These are phyloP conservation scores for Apotomis capreana DNA, from an alignment of 2,888 invertebrate genomes.

Conservation along the genomic window DNA sequence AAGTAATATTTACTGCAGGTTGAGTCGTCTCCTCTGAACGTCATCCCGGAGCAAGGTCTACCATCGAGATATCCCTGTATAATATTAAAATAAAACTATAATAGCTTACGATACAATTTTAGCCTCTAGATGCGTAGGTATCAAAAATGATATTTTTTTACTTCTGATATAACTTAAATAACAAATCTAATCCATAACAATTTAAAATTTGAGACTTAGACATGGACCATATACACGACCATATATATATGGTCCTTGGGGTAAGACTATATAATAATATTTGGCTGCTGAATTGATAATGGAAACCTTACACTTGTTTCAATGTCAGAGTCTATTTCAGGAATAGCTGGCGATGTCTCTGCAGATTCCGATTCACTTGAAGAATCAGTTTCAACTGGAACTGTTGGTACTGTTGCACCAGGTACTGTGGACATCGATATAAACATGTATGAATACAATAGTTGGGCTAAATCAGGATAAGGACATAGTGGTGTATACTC, in stretches of 20 bases:
- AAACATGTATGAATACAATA: not conserved
- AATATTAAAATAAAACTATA: not conserved
- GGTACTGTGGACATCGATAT: slow-evolving; percentile 23
- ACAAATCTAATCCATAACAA: not conserved
- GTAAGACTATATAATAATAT: too few relatives aligned
- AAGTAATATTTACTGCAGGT: slow-evolving; percentile 92
- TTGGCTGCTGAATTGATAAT: not conserved
- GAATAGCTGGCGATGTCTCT: slow-evolving; percentile 38
- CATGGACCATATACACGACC: too few relatives aligned
- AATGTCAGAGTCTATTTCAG: slow-evolving; percentile 44
- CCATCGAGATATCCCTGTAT: slow-evolving; percentile 79
- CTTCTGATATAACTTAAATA: too few relatives aligned
- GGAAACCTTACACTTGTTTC: slow-evolving; percentile 29
- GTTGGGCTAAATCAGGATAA: too few relatives aligned
- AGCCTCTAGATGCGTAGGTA: too few relatives aligned
- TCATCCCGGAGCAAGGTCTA: slow-evolving; percentile 79
- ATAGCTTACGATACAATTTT: too few relatives aligned
- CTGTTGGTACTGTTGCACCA: slow-evolving; percentile 35
- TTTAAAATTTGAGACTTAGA: not conserved
- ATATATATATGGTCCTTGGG: too few relatives aligned
- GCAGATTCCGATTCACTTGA: slow-evolving; percentile 41
- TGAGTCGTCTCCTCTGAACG: slow-evolving; percentile 84
- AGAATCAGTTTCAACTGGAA: slow-evolving; percentile 29
- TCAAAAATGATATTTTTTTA: too few relatives aligned
- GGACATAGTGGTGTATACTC: too few relatives aligned